Evolutionary conservation across 2,888 invertebrate genomes (phyloP).

Genomic region (Hirtodrosophila confusa): DNA sequence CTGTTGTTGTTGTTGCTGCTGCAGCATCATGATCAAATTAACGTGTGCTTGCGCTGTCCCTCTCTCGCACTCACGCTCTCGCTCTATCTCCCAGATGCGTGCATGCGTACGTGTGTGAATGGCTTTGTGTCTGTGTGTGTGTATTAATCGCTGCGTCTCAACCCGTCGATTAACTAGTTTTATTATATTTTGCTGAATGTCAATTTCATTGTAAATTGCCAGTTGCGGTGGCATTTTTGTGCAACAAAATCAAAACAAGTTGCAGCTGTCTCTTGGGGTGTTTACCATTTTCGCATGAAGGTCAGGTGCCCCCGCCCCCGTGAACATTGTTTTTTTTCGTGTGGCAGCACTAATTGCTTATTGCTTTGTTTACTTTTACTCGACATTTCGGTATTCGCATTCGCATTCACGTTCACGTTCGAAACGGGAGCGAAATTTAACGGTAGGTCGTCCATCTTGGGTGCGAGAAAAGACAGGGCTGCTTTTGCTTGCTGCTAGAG

Average conservation of each 20-base stretch:
- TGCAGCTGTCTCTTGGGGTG: conserved; percentile 61
- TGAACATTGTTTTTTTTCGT: conserved; percentile 48
- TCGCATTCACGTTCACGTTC: conserved; percentile 8
- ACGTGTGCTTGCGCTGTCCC: conserved; percentile 10
- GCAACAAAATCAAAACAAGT: conserved; percentile 66
- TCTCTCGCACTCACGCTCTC: conserved; percentile 2
- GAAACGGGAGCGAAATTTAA: conserved; percentile 69
- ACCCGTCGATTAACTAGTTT: conserved; percentile 68
- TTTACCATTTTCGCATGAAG: conserved; percentile 61
- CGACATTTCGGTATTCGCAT: conserved; percentile 49
- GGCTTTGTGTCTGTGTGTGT: conserved; percentile 18
- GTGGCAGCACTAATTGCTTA: conserved; percentile 68
- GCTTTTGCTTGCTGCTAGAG: not conserved
- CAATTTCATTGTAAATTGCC: conserved; percentile 73
- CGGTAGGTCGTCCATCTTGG: conserved; percentile 46
- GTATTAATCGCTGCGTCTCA: conserved; percentile 52
- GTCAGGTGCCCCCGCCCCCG: conserved; percentile 28
- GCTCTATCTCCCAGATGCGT: conserved; percentile 6
- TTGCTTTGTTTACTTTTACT: conserved; percentile 73
- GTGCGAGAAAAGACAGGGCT: conserved; percentile 1
- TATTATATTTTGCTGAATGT: conserved; percentile 73
- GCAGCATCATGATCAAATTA: conserved; percentile 45
- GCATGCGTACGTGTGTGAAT: conserved; percentile 26
- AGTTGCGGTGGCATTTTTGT: conserved; percentile 44
- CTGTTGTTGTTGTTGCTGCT: conserved; percentile 5